Base-by-base conservation (phyloP, 2,888 invertebrate genomes). In the Sisyra nigra region DNA sequence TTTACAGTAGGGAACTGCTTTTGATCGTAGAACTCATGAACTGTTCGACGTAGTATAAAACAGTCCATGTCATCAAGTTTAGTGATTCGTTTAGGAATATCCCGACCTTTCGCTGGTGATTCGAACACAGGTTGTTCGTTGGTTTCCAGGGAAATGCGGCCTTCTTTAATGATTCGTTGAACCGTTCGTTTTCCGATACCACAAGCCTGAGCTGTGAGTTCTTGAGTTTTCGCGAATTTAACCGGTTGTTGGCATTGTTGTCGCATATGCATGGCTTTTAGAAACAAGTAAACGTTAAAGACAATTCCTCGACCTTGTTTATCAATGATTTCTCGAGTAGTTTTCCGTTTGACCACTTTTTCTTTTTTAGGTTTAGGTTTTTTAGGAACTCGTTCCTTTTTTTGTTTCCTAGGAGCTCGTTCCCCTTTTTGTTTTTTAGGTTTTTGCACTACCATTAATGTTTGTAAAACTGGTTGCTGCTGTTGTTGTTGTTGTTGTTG, bases 251-350 rank as follows among this genome's bases (percentile, higher is more conserved):
- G 30, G 24, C 41, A 41, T 31, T 31, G 30, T 34, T 41, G 31
- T 7, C 41, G 30, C 33, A 30, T 33, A 15, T 41, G 41, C 18
- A 41, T 18, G 13, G 30, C 41, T 34, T 41, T 41, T 8, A 41
- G 19, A 34, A 31, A 41, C 34, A 31, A 15, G 15, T 41, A 41
- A 3, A 41, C 41, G 18, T 30, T 31, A 18, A 41, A 41, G 14
- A 41, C 31, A 13, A 41, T 31, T 41, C 41, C 41, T 9, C 41
- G 41, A 11, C 41, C 41, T 35, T 41, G 41, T 41, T 41, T 41
- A 13, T 41, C 41, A 7, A 41, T 41, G 13, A 41, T 41, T 41
- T 41, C 41, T 18, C 41, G 41, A 3, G 30, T 30, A 2, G 34
- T 41, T 24, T 34, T 41, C 3, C 41, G 41, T 34, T 41, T 41